Conservation (phyloP, 2,888 invertebrate genomes). For the Coenonympha arcania region DNA sequence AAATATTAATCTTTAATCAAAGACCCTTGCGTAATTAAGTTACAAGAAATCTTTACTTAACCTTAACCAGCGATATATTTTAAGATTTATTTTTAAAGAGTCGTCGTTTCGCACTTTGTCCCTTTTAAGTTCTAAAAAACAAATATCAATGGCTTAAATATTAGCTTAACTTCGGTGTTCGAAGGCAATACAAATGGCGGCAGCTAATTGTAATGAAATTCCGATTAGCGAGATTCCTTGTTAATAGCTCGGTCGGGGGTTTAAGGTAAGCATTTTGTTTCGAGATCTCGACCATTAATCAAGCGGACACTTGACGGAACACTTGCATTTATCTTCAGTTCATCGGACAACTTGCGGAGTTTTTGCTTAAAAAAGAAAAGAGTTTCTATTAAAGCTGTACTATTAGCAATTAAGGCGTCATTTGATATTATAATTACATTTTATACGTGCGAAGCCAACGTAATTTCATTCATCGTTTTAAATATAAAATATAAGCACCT, state of each 20-base stretch:
- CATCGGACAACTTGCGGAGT: conserved; percentile 22
- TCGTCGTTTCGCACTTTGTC: too few species aligned
- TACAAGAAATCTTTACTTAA: too few species aligned
- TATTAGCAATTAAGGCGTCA: not conserved
- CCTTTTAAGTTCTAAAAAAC: too few species aligned
- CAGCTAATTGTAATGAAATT: conserved; percentile 5
- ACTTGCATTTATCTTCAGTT: conserved; percentile 57
- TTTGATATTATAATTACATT: not conserved
- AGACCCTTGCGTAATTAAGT: too few species aligned
- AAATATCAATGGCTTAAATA: not conserved
- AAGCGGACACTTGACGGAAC: conserved; percentile 57
- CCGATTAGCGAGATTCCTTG: conserved; percentile 15
- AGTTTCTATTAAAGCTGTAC: not conserved
- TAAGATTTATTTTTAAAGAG: too few species aligned
- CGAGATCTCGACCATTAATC: conserved; percentile 54
- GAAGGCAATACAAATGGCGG: not conserved
- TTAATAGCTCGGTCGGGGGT: conserved; percentile 24
- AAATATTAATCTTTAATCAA: too few species aligned
- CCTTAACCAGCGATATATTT: too few species aligned
- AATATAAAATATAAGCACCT: too few species aligned
- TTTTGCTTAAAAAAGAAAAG: conserved; percentile 11
- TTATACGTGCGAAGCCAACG: too few species aligned
- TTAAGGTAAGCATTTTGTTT: conserved; percentile 38
- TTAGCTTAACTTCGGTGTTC: not conserved
- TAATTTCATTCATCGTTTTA: too few species aligned